phyloP scores from a whole-genome alignment of 2,113 vertebrate species.

The Heteronetta atricapilla region DNA sequence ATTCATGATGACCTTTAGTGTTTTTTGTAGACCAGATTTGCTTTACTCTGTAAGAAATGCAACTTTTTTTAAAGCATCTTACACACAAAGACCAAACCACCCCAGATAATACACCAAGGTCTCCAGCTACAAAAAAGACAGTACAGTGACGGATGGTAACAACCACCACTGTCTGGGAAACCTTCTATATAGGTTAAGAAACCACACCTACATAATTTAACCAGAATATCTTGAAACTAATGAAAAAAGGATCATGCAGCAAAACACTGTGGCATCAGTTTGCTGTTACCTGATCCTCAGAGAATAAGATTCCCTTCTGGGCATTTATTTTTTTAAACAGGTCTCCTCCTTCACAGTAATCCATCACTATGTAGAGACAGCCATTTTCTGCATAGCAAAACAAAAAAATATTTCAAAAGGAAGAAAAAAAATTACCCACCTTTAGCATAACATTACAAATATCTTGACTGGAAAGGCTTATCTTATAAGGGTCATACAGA shows the following conservation, averaged over 20 bases:
- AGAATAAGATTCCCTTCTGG: slow-evolving; percentile 90
- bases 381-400: slow-evolving; percentile 86
- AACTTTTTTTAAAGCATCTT: neutral
- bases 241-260: neutral
- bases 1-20: neutral
- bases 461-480: neutral
- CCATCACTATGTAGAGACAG: slow-evolving; percentile 97
- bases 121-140: neutral
- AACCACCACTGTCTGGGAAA: neutral
- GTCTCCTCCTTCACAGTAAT: slow-evolving; percentile 98
- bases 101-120: neutral
- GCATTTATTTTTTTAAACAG: slow-evolving; percentile 96
- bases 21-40: neutral
- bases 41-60: neutral
- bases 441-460: neutral
- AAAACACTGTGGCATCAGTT: neutral
- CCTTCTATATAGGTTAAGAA: neutral
- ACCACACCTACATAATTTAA: neutral
- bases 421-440: neutral
- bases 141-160: neutral
- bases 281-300: slow-evolving; percentile 89
- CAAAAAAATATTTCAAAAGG: neutral
- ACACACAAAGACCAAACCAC: neutral
- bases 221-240: neutral
- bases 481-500: neutral